Evolutionary conservation across 2,113 vertebrate species (phyloP), one percentile per base, ranked within the genome.

Genomic region (Toxotes chatareus): DNA sequence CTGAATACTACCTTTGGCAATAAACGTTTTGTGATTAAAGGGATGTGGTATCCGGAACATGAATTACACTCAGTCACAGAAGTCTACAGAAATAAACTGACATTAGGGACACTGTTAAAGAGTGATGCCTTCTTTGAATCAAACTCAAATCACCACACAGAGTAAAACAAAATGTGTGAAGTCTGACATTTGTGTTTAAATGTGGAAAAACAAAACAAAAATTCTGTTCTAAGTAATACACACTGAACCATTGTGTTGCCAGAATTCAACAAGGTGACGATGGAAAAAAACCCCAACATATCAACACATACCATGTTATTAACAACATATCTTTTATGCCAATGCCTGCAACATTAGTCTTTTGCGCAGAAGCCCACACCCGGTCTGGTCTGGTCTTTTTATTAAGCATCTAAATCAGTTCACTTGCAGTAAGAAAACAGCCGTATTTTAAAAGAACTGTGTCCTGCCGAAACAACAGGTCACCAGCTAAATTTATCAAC

Each of bases 321-420:
- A 13, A 67, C 21, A 23, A 53, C 17, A 73, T 11, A 16, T 66
- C 14, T 44, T 57, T 68, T 14, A 73, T 32, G 5, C n/a, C 36
- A 47, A 55, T 57, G 71, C 1, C 32, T 67, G 74, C 23, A 34
- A 63, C 0, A 0, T 57, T 11, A 6, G 1, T 38, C n/a, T 76
- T 86, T 76, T 23, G 23, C 27, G 62, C 2, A 57, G 73, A 68
- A 19, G 38, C 61, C 34, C 23, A 56, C 51, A 71, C 34, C 27
- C 73, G 59, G 49, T 87, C 82, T 66, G 32, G 40, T 82, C 47
- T 83, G 76, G 61, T 86, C 78, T 80, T 93, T 27, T 93, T 91
- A 90, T 87, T 91, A 61, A 90, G 84, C 88, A 82, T 88, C 72
- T 74, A 78, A 83, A 75, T 88, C 77, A 77, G 53, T 71, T 89